These are phyloP conservation scores for Tricholauxania praeusta DNA, from an alignment of 2,888 invertebrate genomes.

Conservation along the genomic window DNA sequence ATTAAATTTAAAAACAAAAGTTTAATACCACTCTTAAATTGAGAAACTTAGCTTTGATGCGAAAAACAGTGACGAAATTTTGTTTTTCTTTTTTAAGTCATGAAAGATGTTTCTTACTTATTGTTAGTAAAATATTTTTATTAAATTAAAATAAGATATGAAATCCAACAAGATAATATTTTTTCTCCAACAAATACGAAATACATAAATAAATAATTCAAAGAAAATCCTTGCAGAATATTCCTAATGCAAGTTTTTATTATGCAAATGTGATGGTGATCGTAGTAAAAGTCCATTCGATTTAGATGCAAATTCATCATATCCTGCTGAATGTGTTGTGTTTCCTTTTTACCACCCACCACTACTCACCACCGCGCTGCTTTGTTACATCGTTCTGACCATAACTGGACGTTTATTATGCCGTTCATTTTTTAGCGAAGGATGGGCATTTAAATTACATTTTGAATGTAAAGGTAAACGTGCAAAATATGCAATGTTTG, in stretches of 20 bases:
- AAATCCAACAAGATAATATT: neutral
- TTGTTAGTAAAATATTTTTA: no score
- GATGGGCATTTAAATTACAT: conserved; percentile 44
- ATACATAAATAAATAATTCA: conserved; percentile 19
- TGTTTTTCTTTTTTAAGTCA: no score
- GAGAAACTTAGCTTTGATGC: no score
- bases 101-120: no score
- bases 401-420: conserved; percentile 10
- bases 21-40: no score
- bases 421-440: conserved; percentile 7
- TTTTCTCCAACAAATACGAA: neutral
- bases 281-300: conserved; percentile 57
- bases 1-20: no score
- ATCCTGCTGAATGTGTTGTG: conserved; percentile 44
- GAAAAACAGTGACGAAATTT: no score
- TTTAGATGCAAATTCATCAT: conserved; percentile 68
- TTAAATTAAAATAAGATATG: no score
- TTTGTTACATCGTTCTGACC: conserved; percentile 8
- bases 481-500: conserved; percentile 39
- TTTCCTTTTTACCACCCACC: neutral
- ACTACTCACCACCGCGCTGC: conserved; percentile 19
- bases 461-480: conserved; percentile 51
- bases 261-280: conserved; percentile 56
- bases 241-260: conserved; percentile 53
- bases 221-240: no score